phyloP scores from a whole-genome alignment of 2,797 vertebrate genomes.

The Danio jaintianensis region DNA sequence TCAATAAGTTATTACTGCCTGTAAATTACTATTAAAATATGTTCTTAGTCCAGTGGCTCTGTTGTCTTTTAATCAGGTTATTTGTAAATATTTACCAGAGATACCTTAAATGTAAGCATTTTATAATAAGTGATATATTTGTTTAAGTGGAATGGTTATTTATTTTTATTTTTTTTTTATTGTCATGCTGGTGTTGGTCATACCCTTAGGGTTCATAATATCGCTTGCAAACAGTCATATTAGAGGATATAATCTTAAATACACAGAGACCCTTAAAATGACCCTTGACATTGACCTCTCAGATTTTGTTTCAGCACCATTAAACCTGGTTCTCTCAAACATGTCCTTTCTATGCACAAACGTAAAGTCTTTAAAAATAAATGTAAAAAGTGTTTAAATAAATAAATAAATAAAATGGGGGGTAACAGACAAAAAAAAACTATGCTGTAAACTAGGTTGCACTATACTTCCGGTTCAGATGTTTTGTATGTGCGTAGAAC shows the following conservation, averaged over 20 bases:
- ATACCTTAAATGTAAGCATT: not conserved
- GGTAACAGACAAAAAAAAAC: no score
- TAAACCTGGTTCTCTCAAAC: not conserved
- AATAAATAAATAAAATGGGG: no score
- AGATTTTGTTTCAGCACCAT: not conserved
- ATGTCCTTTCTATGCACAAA: not conserved
- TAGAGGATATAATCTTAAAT: slow-evolving; percentile 2
- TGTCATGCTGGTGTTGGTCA: not conserved
- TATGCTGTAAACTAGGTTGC: no score
- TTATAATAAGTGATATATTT: not conserved
- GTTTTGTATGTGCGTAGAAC: no score
- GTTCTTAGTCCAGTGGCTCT: no score
- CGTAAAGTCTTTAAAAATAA: not conserved
- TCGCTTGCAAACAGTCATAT: slow-evolving; percentile 16
- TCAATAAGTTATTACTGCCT: no score
- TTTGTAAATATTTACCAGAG: not conserved
- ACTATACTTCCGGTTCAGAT: no score
- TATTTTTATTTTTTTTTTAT: not conserved
- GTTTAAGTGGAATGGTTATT: not conserved
- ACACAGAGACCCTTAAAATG: slow-evolving; percentile 22
- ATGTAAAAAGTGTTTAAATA: not conserved
- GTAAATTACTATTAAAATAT: no score
- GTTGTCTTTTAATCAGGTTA: no score
- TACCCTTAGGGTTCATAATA: not conserved
- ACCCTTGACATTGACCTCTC: slow-evolving; percentile 20